Percentiles rank a stretch among this genome's conserved stretches.
Evolutionary conservation across 1,140 invertebrate species (phyloP).

Genomic region (Ceratoteleas bidentatus): DNA sequence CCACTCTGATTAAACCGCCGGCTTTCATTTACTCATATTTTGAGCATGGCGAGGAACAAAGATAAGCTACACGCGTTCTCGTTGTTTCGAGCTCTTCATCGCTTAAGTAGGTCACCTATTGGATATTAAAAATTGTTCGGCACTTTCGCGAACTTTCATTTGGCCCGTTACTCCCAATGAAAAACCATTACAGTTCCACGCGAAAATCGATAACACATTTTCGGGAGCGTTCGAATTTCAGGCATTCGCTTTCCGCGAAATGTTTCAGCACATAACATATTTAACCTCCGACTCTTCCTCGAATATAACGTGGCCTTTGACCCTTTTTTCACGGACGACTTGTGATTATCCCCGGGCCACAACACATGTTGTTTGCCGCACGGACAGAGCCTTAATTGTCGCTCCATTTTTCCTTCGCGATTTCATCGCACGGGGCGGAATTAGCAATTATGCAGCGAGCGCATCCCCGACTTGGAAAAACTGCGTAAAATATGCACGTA

Average conservation of each 20-base stretch:
- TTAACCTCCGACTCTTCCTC: too few relatives aligned
- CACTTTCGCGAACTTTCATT: conserved; percentile 12
- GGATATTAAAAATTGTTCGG: conserved; percentile 44
- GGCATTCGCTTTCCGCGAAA: too few relatives aligned
- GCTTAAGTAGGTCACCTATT: conserved; percentile 40
- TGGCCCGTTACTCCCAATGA: neutral
- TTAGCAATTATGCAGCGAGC: conserved; percentile 40
- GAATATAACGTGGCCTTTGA: too few relatives aligned
- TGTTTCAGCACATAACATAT: too few relatives aligned
- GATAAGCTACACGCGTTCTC: conserved; percentile 4
- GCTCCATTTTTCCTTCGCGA: conserved; percentile 29
- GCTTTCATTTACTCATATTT: conserved; percentile 6
- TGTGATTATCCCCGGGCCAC: neutral
- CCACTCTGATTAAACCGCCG: conserved; percentile 5
- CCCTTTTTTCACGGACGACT: too few relatives aligned
- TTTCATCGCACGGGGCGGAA: conserved; percentile 29
- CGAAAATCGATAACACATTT: too few relatives aligned
- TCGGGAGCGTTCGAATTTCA: too few relatives aligned
- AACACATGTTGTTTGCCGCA: neutral
- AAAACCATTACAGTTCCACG: neutral
- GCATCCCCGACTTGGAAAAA: conserved; percentile 25
- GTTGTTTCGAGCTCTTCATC: conserved; percentile 27
- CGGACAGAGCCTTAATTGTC: conserved; percentile 7
- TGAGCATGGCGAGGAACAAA: conserved; percentile 8
- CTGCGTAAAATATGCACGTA: conserved; percentile 22